These are phyloP conservation scores for Tyto alba DNA, from an alignment of 2,113 vertebrate species.

Conservation along the genomic window DNA sequence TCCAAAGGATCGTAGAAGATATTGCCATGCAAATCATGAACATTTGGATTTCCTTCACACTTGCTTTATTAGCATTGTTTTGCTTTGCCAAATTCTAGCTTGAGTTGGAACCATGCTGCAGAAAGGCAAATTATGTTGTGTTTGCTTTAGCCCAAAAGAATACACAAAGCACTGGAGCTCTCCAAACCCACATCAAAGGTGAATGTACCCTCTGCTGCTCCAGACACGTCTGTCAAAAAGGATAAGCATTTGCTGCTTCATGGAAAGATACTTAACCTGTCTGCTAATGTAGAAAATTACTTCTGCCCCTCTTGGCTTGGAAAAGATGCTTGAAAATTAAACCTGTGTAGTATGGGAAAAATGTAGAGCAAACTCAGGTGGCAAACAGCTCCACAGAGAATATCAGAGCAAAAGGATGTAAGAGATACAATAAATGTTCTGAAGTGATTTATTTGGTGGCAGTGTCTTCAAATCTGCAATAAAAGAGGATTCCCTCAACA, in stretches of 20 bases:
- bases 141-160: constrained; percentile 29
- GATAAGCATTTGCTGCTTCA: not conserved
- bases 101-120: not conserved
- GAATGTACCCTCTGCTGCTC: not conserved
- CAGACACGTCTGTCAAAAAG: not conserved
- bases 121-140: constrained; percentile 20
- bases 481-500: not conserved
- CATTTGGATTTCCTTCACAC: not conserved
- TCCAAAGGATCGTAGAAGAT: not conserved
- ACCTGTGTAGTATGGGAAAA: not conserved
- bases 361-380: not conserved
- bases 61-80: not conserved
- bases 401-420: not conserved
- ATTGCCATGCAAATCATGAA: not conserved
- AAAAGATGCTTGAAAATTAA: constrained; percentile 14
- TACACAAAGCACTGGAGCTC: constrained; percentile 14
- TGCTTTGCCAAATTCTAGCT: not conserved
- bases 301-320: not conserved
- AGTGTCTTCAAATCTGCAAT: not conserved
- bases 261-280: not conserved
- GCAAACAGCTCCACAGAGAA: not conserved
- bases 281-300: not conserved
- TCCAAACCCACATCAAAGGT: constrained; percentile 54
- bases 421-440: not conserved
- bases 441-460: not conserved